A percentile compares a stretch with the other conserved stretches of the same genome.
Evolutionary conservation across 2,113 vertebrate genomes (phyloP).

Genomic region (Salvelinus fontinalis): DNA sequence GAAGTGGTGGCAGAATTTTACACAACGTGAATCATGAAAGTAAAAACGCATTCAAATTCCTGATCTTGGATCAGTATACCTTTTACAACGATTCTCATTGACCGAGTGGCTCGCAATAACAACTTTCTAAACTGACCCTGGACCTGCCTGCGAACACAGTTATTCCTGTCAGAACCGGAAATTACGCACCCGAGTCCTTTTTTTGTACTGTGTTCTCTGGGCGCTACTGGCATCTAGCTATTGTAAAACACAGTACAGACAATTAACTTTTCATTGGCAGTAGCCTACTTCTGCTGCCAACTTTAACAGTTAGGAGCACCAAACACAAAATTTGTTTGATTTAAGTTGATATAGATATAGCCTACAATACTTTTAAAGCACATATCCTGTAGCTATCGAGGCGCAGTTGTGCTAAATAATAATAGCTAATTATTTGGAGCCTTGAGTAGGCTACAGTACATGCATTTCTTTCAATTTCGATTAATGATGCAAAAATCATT

Average conservation of each 20-base stretch:
- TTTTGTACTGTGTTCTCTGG: conserved; percentile 8
- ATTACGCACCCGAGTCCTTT: not conserved
- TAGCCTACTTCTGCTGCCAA: too few species aligned
- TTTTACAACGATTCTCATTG: accelerated
- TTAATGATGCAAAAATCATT: not conserved
- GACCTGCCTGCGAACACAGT: not conserved
- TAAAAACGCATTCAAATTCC: not conserved
- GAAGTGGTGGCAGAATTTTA: conserved; percentile 31
- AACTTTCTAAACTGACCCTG: not conserved
- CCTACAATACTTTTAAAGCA: too few species aligned
- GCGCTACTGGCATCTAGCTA: not conserved
- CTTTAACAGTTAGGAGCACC: too few species aligned
- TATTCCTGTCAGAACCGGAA: conserved; percentile 17
- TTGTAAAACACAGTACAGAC: not conserved
- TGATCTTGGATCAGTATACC: conserved; percentile 47
- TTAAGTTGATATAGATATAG: too few species aligned
- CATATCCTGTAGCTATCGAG: too few species aligned
- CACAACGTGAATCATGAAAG: conserved; percentile 13
- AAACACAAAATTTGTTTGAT: too few species aligned
- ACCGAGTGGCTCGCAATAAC: not conserved
- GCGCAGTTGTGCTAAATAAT: too few species aligned
- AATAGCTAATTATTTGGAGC: too few species aligned
- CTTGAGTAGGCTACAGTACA: not conserved
- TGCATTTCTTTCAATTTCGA: not conserved
- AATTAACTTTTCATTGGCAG: not conserved